Evolutionary conservation across 2,888 invertebrate species (phyloP).

Genomic region (Eupsilia transversa): DNA sequence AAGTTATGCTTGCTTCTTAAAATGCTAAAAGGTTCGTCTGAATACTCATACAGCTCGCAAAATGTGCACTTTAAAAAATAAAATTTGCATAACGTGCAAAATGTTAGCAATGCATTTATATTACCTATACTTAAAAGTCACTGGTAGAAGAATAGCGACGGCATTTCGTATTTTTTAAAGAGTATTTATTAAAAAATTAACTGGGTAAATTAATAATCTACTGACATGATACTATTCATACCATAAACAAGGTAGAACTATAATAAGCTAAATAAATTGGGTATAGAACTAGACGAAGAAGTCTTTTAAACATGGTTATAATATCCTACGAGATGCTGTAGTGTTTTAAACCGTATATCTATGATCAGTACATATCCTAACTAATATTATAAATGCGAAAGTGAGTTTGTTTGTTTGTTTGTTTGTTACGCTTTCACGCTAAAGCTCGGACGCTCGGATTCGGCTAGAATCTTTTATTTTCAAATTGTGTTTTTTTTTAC

Average conservation of each 20-base stretch:
- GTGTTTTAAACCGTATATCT: too few relatives aligned
- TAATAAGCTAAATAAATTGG: background rate
- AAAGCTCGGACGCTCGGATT: too few relatives aligned
- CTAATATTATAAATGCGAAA: too few relatives aligned
- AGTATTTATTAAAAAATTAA: background rate
- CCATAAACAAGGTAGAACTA: background rate
- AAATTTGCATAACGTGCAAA: background rate
- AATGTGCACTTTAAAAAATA: slow-evolving; percentile 12
- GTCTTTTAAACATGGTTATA: slow-evolving; percentile 1
- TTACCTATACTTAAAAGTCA: background rate
- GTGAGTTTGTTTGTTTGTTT: too few relatives aligned
- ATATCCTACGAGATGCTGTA: slow-evolving; percentile 11
- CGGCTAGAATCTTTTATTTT: background rate
- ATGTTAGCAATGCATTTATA: background rate
- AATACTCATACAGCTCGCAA: background rate
- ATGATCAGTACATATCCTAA: too few relatives aligned
- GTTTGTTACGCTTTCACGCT: too few relatives aligned
- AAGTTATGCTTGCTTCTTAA: background rate
- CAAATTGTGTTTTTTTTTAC: background rate
- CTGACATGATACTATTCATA: background rate
- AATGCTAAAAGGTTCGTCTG: slow-evolving; percentile 7
- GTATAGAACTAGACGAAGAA: background rate
- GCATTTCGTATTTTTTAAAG: background rate
- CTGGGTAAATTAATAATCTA: background rate
- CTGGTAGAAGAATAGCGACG: background rate